Evolutionary conservation across 30 jellyfish, hydroid and myxozoan genomes (phyloP).

Genomic region (Aurelia aurita): DNA sequence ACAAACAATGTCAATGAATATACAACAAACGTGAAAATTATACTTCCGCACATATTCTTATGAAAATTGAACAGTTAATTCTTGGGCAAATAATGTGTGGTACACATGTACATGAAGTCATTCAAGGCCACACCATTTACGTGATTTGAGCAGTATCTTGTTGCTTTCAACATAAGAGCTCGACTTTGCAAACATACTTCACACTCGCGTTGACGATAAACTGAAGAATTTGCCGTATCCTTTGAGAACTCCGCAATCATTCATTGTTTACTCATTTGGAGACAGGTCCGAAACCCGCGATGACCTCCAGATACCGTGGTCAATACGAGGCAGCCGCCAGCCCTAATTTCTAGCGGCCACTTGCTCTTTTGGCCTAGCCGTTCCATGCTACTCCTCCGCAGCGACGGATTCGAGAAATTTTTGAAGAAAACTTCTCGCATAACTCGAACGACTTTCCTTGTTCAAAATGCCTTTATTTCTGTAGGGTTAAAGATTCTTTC

Average conservation of each 20-base stretch:
- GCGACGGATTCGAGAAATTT: background rate
- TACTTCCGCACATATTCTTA: slow-evolving; percentile 63
- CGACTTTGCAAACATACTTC: slow-evolving; percentile 36
- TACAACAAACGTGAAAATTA: slow-evolving; percentile 27
- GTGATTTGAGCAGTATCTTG: background rate
- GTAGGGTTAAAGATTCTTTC: too few relatives aligned
- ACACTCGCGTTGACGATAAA: slow-evolving; percentile 49
- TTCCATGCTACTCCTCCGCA: background rate
- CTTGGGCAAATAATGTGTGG: background rate
- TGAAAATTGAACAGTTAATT: slow-evolving; percentile 1
- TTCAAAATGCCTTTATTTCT: too few relatives aligned
- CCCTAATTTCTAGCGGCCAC: slow-evolving; percentile 20
- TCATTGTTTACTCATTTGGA: slow-evolving; percentile 74
- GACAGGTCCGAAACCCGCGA: slow-evolving; percentile 82
- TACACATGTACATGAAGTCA: background rate
- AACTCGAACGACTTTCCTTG: too few relatives aligned
- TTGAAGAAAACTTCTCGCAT: too few relatives aligned
- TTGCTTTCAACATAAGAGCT: slow-evolving; percentile 17
- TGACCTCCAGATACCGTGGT: slow-evolving; percentile 63
- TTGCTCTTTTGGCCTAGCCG: background rate
- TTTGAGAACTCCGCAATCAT: slow-evolving; percentile 75
- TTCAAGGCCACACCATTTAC: background rate
- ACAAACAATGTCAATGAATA: slow-evolving; percentile 34
- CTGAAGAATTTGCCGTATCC: slow-evolving; percentile 75
- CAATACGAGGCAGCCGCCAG: slow-evolving; percentile 50